phyloP scores from a whole-genome alignment of 2,888 invertebrate genomes.

The Achlya flavicornis region DNA sequence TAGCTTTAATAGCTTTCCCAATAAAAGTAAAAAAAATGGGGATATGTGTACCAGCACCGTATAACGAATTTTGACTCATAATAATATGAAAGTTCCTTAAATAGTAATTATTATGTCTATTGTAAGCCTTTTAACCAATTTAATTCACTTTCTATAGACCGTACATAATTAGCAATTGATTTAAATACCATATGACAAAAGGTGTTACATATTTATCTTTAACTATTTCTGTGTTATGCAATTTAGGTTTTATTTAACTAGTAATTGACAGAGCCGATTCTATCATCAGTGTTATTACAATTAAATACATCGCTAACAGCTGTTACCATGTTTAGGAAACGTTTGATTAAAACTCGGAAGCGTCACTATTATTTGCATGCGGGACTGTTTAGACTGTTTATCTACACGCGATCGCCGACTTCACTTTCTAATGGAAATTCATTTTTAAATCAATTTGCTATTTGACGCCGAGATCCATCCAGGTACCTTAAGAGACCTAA shows the following conservation, averaged over 20 bases:
- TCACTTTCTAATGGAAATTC: constrained; percentile 54
- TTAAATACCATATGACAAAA: not conserved
- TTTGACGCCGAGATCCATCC: constrained; percentile 24
- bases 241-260: constrained; percentile 45
- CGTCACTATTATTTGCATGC: constrained; percentile 39
- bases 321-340: constrained; percentile 35
- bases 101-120: constrained; percentile 27
- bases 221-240: constrained; percentile 25
- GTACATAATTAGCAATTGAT: constrained; percentile 3
- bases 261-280: constrained; percentile 44
- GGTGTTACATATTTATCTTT: not conserved
- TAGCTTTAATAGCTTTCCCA: constrained; percentile 3
- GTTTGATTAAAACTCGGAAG: constrained; percentile 55
- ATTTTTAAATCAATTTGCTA: constrained; percentile 42
- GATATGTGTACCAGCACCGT: not conserved
- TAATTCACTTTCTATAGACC: constrained; percentile 18
- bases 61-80: constrained; percentile 3
- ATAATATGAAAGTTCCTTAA: constrained; percentile 14
- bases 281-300: constrained; percentile 50
- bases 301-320: constrained; percentile 38
- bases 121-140: constrained; percentile 28
- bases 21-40: not conserved
- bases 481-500: no score
- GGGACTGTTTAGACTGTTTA: constrained; percentile 45
- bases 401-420: constrained; percentile 47